Conservation (phyloP, 1,140 invertebrate species). For the Heliconius himera region DNA sequence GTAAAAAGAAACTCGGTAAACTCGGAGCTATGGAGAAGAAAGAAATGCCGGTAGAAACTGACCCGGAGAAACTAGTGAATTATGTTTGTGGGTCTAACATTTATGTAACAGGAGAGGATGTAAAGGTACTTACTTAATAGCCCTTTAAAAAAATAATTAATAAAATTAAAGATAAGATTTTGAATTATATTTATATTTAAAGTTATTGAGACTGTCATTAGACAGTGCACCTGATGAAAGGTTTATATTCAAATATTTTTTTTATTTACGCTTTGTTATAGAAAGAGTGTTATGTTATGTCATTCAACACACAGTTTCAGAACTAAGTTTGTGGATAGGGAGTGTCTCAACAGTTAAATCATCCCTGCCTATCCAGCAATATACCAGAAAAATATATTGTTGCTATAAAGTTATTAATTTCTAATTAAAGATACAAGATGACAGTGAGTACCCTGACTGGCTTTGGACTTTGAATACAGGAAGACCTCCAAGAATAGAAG, state of each 20-base stretch:
- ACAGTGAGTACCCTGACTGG: constrained; percentile 97
- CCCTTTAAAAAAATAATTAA: not conserved
- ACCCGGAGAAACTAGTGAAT: constrained; percentile 89
- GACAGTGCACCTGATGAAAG: too few relatives aligned
- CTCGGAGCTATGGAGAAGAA: constrained; percentile 85
- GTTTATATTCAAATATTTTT: too few relatives aligned
- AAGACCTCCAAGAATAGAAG: constrained; percentile 83
- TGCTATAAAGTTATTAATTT: not conserved
- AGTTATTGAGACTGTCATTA: too few relatives aligned
- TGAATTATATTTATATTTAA: not conserved
- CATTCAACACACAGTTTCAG: too few relatives aligned
- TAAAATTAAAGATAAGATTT: too few relatives aligned
- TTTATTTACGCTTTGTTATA: too few relatives aligned
- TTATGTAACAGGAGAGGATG: constrained; percentile 87
- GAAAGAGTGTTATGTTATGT: too few relatives aligned
- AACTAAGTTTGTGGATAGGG: too few relatives aligned
- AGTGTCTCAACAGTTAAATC: too few relatives aligned
- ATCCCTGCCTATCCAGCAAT: too few relatives aligned
- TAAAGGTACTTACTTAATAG: constrained; percentile 80
- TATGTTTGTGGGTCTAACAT: constrained; percentile 95
- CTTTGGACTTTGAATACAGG: constrained; percentile 89
- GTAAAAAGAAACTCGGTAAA: constrained; percentile 83
- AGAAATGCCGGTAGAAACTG: constrained; percentile 92
- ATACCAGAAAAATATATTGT: not conserved
- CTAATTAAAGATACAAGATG: constrained; percentile 85